phyloP scores from a whole-genome alignment of 2,113 vertebrate genomes.

The Aythya baeri region DNA sequence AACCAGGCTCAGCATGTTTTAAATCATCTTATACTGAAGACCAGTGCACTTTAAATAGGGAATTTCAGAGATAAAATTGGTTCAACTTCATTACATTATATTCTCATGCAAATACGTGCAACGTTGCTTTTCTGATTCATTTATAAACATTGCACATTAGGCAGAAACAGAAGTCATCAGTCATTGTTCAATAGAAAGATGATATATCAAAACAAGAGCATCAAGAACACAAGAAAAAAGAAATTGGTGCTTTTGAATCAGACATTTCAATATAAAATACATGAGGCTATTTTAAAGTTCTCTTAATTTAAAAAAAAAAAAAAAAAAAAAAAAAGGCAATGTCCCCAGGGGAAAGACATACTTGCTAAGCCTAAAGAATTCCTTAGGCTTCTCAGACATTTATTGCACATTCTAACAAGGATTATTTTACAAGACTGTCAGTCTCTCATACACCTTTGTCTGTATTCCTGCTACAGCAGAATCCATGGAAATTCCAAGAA shows the following conservation, averaged over 20 bases:
- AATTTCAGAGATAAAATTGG: constrained; percentile 22
- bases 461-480: neutral
- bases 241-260: neutral
- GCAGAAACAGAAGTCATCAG: constrained; percentile 21
- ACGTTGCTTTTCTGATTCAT: constrained; percentile 1
- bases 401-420: neutral
- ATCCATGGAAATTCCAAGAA: neutral
- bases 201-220: constrained; percentile 26
- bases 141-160: constrained; percentile 41
- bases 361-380: neutral
- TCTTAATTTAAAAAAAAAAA: neutral
- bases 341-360: neutral
- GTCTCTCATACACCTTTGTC: neutral
- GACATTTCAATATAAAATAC: constrained; percentile 11
- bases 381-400: neutral
- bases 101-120: constrained; percentile 14
- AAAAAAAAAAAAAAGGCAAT: neutral
- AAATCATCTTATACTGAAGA: neutral
- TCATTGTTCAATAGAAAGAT: constrained; percentile 38
- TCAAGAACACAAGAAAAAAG: neutral
- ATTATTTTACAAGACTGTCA: neutral
- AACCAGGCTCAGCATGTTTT: neutral
- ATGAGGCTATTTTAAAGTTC: neutral
- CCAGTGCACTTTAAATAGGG: neutral
- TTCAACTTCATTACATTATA: neutral